These are phyloP conservation scores for Eupithecia exiguata DNA, from an alignment of 2,888 invertebrate genomes.

Conservation along the genomic window DNA sequence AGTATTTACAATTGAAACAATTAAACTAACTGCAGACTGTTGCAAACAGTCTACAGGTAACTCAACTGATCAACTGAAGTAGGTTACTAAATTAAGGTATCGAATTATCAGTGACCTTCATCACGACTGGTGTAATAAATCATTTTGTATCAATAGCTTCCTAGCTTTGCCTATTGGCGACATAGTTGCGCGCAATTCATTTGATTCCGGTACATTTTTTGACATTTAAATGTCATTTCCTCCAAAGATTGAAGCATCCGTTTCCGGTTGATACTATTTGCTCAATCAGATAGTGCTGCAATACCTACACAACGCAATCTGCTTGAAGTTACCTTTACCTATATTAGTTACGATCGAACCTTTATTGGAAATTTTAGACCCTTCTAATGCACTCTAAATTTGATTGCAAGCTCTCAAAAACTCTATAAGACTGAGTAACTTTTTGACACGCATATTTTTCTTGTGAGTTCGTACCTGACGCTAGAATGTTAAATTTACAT, in stretches of 20 bases:
- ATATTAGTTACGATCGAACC: too few relatives aligned
- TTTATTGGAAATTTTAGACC: background rate
- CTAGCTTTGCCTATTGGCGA: slow-evolving; percentile 3
- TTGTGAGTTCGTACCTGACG: too few relatives aligned
- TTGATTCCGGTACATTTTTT: slow-evolving; percentile 54
- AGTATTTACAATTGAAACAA: too few relatives aligned
- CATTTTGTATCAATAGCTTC: background rate
- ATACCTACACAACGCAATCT: background rate
- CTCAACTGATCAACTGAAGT: too few relatives aligned
- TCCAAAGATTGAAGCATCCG: slow-evolving; percentile 43
- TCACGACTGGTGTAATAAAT: background rate
- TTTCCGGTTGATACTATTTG: slow-evolving; percentile 45
- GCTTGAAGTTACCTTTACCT: background rate
- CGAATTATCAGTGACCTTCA: background rate
- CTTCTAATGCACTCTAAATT: background rate
- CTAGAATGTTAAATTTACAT: too few relatives aligned
- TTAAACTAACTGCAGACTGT: too few relatives aligned
- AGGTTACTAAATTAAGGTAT: background rate
- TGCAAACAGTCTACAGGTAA: too few relatives aligned
- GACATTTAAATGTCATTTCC: slow-evolving; percentile 62
- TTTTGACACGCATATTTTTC: too few relatives aligned
- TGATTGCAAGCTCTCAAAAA: too few relatives aligned
- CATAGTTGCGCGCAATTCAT: background rate
- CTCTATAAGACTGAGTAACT: too few relatives aligned
- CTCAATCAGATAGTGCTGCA: background rate